Evolutionary conservation across 2,797 vertebrate species (phyloP), one percentile per base, ranked within the genome.

Genomic region (Diplodus sargus): DNA sequence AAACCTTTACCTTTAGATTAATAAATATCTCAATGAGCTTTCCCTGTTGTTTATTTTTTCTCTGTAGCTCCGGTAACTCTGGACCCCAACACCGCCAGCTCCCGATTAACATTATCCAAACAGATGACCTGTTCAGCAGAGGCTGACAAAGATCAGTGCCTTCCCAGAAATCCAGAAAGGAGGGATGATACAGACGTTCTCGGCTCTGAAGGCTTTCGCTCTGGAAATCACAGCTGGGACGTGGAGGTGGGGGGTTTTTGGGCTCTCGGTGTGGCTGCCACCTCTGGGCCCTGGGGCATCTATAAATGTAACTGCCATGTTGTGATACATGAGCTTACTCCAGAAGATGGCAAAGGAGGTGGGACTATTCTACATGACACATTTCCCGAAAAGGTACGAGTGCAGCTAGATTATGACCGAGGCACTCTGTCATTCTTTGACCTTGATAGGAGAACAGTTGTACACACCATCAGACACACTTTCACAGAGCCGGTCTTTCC

Each of bases 111-210:
- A 8, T 10, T 84, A 47, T 85, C 73, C 14, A 34, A 85, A 11
- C 16, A 72, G 9, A 3, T 88, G 66, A 86, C 74, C 1, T 4
- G 22, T 52, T 0, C 13, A 20, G 4, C 42, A 72, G 0, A 0
- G 8, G 14, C 4, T 0, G 0, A 0, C 0, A 53, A 9, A n/a
- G 0, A 0, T n/a, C 28, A 16, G 22, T 11, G 0, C 2, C 20
- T 73, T 51, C 84, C 74, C n/a, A 0, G 0, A 0, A 90, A 79
- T 63, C 86, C 80, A 9, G 86, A 90, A 20, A 86, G 83, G 17
- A 0, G 3, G 2, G 0, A 0, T 0, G 0, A 0, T 0, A 0
- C 0, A 0, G 0, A 0, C 0, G 15, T 81, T 48, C 43, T 84
- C 2, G 82, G 83, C 12, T 65, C 30, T 61, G 49, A 76, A 76